phyloP scores from a whole-genome alignment of 2,888 invertebrate genomes.

The Cantharis rustica region DNA sequence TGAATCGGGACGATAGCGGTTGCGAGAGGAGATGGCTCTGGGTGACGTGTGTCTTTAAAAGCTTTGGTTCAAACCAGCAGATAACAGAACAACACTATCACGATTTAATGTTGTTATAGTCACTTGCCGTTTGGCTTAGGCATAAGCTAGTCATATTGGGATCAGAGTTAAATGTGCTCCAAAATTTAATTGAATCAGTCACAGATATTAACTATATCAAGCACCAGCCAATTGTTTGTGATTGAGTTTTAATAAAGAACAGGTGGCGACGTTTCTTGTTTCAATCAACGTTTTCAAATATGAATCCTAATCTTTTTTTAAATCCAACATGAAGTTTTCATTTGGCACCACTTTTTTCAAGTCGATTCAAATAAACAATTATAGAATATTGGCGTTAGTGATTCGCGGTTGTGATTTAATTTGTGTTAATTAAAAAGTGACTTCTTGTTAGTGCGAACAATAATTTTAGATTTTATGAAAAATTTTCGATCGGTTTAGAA shows the following conservation, averaged over 20 bases:
- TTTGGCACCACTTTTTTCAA: slow-evolving; percentile 2
- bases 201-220: slow-evolving; percentile 59
- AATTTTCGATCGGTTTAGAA: slow-evolving; percentile 14
- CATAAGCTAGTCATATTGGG: slow-evolving; percentile 59
- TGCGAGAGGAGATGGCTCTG: slow-evolving; percentile 23
- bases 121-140: slow-evolving; percentile 58
- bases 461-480: not conserved
- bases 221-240: slow-evolving; percentile 53
- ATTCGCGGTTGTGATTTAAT: not conserved
- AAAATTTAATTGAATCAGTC: slow-evolving; percentile 58
- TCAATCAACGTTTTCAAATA: slow-evolving; percentile 17
- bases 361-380: not conserved
- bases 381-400: not conserved
- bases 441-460: not conserved
- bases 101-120: slow-evolving; percentile 59
- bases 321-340: slow-evolving; percentile 27
- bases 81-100: slow-evolving; percentile 59
- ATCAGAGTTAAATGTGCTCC: slow-evolving; percentile 55
- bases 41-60: slow-evolving; percentile 24
- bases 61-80: slow-evolving; percentile 46
- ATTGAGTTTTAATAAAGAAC: slow-evolving; percentile 44
- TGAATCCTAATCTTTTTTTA: slow-evolving; percentile 18
- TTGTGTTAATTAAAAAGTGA: not conserved
- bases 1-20: slow-evolving; percentile 36
- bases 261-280: slow-evolving; percentile 22